Evolutionary conservation across 2,888 invertebrate genomes (phyloP), one percentile per base, ranked within the genome.

Genomic region (Lobophora halterata): DNA sequence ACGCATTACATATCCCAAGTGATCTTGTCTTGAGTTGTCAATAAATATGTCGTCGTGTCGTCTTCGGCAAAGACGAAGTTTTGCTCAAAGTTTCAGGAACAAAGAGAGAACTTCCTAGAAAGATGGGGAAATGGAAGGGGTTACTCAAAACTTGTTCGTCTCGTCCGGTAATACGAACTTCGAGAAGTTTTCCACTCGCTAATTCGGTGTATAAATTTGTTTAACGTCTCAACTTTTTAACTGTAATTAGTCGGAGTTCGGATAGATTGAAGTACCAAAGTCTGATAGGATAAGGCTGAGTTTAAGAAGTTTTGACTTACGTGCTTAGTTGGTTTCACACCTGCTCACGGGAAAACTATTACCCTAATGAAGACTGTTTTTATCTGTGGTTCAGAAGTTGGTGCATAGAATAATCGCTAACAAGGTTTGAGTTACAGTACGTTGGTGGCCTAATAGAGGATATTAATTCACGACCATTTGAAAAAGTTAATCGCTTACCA

Each of bases 141-240:
- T 71, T 75, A 73, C 74, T 76, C 69, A 69, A 71, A 82, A 83
- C 79, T 86, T 82, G 65, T 66, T 72, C 80, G 76, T 73, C 71
- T 71, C 65, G 76, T 71, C 58, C 66, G 65, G 73, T 72, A 64
- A 76, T 73, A 72, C 78, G 66, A 75, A 77, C 66, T 71, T 70
- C 52, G 58, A 50, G 46, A 74, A 79, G 66, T 79, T 77, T 74
- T 66, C 68, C 72, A 75, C 79, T 82, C 78, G 70, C 81, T 86
- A 83, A 86, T 86, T 83, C 78, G 65, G 66, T 80, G 79, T 83
- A 85, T 86, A 87, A 86, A 86, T 86, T 86, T 85, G 82, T 83
- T 85, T 85, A 82, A 87, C 81, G 85, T 82, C 79, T 72, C 72
- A 83, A 86, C 85, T 86, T 87, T 83, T 85, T 79, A 85, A 81